Conservation (phyloP, 1,140 invertebrate species). For the Drosophila melanica region DNA sequence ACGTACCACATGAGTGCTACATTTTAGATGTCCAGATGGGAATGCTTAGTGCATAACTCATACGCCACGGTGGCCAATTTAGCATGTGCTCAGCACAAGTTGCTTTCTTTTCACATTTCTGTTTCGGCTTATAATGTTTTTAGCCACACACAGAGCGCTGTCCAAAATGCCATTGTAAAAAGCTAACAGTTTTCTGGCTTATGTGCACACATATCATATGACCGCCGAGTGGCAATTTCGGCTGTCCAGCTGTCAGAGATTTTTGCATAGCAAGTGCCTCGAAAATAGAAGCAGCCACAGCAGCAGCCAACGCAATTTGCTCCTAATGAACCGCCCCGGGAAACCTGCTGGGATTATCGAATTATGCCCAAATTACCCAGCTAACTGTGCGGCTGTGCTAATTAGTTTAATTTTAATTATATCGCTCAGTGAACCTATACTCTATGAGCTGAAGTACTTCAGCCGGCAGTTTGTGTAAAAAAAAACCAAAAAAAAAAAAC, state of each 20-base stretch:
- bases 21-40: conserved; percentile 60
- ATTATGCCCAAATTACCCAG: conserved; percentile 59
- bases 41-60: conserved; percentile 45
- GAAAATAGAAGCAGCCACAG: neutral
- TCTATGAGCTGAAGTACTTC: neutral
- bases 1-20: conserved; percentile 40
- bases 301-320: neutral
- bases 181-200: conserved; percentile 3
- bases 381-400: conserved; percentile 49
- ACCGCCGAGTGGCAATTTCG: conserved; percentile 35
- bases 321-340: conserved; percentile 25
- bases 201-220: conserved; percentile 36
- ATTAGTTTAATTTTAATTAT: conserved; percentile 58
- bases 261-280: neutral
- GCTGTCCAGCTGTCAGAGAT: conserved; percentile 12
- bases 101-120: conserved; percentile 13
- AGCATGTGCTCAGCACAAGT: conserved; percentile 29
- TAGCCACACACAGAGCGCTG: conserved; percentile 15
- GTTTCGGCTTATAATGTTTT: conserved; percentile 9
- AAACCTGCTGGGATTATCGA: conserved; percentile 30
- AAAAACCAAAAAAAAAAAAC: neutral
- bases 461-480: neutral
- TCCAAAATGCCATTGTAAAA: conserved; percentile 27
- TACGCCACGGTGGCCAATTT: conserved; percentile 44
- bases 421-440: conserved; percentile 7